Percentiles rank a stretch among this genome's conserved stretches.
These are phyloP conservation scores for Zaprionus obscuricornis DNA, from an alignment of 2,888 invertebrate species.

Conservation along the genomic window DNA sequence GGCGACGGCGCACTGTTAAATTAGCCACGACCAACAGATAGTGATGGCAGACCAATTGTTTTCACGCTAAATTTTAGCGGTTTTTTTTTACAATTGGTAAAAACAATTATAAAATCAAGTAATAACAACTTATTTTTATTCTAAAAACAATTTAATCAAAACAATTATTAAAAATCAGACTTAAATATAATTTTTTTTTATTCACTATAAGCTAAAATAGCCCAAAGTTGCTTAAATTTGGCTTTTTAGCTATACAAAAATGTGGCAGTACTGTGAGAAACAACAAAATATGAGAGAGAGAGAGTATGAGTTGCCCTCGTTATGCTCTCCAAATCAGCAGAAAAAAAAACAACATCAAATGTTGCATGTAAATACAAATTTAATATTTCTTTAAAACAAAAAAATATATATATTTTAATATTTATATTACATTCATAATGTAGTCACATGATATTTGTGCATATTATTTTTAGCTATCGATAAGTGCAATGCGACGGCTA, in stretches of 20 bases:
- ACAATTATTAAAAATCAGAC: too few relatives aligned
- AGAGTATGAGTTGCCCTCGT: constrained; percentile 16
- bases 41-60: constrained; percentile 28
- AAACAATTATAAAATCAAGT: not conserved
- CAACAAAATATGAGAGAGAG: not conserved
- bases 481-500: not conserved
- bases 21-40: constrained; percentile 30
- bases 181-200: too few relatives aligned
- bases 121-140: too few relatives aligned
- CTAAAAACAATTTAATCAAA: too few relatives aligned
- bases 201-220: too few relatives aligned
- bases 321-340: constrained; percentile 1
- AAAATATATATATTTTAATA: too few relatives aligned
- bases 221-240: not conserved
- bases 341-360: not conserved
- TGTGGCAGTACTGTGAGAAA: constrained; percentile 24
- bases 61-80: constrained; percentile 27
- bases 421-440: too few relatives aligned
- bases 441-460: not conserved
- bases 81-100: not conserved
- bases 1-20: constrained; percentile 52
- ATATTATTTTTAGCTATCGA: constrained; percentile 26
- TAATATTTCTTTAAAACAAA: constrained; percentile 38
- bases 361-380: not conserved
- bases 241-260: constrained; percentile 8